These are phyloP conservation scores for Apamea monoglypha DNA, from an alignment of 2,888 invertebrate genomes.

Conservation along the genomic window DNA sequence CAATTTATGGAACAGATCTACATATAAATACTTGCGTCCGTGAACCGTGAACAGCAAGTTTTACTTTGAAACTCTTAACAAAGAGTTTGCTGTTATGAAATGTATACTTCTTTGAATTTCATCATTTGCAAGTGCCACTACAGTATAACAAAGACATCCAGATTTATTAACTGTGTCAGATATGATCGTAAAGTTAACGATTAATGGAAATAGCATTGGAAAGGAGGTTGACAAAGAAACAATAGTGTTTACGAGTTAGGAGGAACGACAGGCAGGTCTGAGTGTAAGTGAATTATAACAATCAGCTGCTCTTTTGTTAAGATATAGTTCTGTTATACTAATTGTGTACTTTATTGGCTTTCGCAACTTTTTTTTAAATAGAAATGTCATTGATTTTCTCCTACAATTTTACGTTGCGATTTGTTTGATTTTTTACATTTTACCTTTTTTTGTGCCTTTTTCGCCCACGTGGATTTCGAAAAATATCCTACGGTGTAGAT, in stretches of 20 bases:
- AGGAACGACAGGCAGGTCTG: constrained; percentile 74
- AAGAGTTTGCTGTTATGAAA: constrained; percentile 18
- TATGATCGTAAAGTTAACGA: constrained; percentile 81
- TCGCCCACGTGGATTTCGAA: background rate
- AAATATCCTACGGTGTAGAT: background rate
- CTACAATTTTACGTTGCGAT: background rate
- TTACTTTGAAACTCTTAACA: constrained; percentile 2
- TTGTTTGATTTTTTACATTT: background rate
- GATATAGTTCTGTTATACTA: constrained; percentile 36
- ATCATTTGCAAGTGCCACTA: constrained; percentile 25
- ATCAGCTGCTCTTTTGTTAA: constrained; percentile 73
- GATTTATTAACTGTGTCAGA: constrained; percentile 70
- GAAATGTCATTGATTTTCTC: background rate
- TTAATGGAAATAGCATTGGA: constrained; percentile 80
- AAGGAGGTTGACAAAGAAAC: constrained; percentile 81
- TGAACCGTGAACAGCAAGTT: constrained; percentile 1
- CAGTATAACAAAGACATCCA: constrained; percentile 40
- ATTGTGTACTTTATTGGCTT: constrained; percentile 30
- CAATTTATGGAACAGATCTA: background rate
- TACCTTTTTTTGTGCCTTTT: background rate
- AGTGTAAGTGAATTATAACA: constrained; percentile 74
- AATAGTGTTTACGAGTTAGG: constrained; percentile 79
- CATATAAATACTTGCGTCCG: no score
- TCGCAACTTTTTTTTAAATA: constrained; percentile 13
- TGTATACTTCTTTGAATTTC: constrained; percentile 31